Percentiles rank a stretch among this genome's conserved stretches.
These are phyloP conservation scores for Alethe castanea DNA, from an alignment of 2,113 vertebrate genomes.

Conservation along the genomic window DNA sequence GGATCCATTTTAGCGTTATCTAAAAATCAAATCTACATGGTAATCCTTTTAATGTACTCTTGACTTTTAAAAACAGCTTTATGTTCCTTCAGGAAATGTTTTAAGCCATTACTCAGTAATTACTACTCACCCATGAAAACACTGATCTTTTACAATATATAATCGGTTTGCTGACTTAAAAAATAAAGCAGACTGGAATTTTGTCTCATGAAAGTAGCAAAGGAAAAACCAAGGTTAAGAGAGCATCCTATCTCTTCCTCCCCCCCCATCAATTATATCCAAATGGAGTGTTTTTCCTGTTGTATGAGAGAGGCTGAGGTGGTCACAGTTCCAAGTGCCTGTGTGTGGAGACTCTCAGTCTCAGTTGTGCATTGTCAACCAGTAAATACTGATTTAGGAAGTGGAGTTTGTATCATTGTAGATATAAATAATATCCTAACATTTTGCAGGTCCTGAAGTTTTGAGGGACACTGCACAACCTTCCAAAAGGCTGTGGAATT, in stretches of 20 bases:
- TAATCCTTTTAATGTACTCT: constrained; percentile 90
- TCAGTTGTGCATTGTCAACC: neutral
- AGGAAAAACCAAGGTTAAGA: constrained; percentile 39
- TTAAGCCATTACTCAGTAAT: constrained; percentile 84
- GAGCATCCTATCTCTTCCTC: neutral
- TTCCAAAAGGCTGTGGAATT: neutral
- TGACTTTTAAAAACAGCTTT: constrained; percentile 81
- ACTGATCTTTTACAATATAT: constrained; percentile 74
- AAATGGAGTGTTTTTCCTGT: neutral
- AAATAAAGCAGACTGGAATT: constrained; percentile 61
- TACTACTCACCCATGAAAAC: constrained; percentile 80
- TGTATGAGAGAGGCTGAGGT: neutral
- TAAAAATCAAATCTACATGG: constrained; percentile 90
- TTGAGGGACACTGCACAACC: neutral
- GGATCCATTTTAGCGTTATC: constrained; percentile 92
- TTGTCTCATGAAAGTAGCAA: neutral
- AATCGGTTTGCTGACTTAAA: constrained; percentile 61
- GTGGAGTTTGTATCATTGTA: neutral
- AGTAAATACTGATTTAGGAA: neutral
- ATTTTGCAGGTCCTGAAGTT: neutral
- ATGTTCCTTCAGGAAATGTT: constrained; percentile 82
- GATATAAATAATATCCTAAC: neutral
- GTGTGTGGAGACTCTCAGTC: neutral
- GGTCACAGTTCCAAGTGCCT: neutral
- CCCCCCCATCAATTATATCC: neutral